Conservation (phyloP, 2,888 invertebrate genomes). For the Villa cingulata region DNA sequence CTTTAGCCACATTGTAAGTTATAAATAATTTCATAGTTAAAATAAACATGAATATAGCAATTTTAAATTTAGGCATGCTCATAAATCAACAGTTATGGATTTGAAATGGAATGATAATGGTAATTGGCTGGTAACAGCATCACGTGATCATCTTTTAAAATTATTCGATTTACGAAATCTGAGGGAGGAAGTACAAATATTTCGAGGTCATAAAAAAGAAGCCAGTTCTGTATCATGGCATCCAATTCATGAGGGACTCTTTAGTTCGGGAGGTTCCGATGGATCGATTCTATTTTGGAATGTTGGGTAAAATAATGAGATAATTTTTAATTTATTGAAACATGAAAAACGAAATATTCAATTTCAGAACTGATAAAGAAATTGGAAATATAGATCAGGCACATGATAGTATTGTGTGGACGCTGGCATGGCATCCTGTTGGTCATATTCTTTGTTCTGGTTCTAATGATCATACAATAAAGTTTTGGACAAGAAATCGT, state of each 20-base stretch:
- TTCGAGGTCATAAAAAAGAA: constrained; percentile 98
- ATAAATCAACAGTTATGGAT: constrained; percentile 99
- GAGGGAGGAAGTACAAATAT: constrained; percentile 89
- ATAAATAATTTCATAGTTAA: background rate
- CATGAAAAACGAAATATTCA: constrained; percentile 7
- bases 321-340: background rate
- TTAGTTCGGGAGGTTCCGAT: constrained; percentile 97
- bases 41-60: background rate
- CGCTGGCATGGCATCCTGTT: constrained; percentile 96
- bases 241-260: constrained; percentile 92
- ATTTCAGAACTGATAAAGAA: constrained; percentile 79
- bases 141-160: constrained; percentile 92
- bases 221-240: constrained; percentile 97
- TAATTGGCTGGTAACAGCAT: constrained; percentile 98
- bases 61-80: constrained; percentile 69
- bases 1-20: constrained; percentile 80
- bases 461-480: constrained; percentile 98
- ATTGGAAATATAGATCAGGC: constrained; percentile 97
- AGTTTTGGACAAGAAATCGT: constrained; percentile 98
- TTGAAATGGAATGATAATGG: constrained; percentile 99
- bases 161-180: constrained; percentile 95
- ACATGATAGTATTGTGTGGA: constrained; percentile 99
- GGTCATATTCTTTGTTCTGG: constrained; percentile 98
- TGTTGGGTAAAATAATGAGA: constrained; percentile 56
- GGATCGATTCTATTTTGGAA: constrained; percentile 98